Conservation (phyloP, 2,888 invertebrate genomes). For the Ellobium chinense region DNA sequence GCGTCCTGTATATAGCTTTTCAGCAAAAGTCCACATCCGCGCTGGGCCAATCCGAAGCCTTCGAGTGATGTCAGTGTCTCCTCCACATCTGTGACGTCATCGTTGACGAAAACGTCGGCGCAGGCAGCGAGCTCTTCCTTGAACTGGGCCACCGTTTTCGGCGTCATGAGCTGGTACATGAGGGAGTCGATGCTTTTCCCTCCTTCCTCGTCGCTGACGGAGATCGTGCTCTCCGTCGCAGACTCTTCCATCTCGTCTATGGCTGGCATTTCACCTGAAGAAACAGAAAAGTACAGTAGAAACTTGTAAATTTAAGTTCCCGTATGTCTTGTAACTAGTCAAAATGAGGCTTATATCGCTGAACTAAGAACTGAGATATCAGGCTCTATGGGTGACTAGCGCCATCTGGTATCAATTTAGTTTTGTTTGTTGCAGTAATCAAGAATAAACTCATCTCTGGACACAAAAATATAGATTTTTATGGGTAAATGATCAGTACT, state of each 20-base stretch:
- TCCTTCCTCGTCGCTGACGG: slow-evolving; percentile 34
- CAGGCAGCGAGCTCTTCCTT: slow-evolving; percentile 19
- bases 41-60: slow-evolving; percentile 11
- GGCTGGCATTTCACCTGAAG: too few species aligned
- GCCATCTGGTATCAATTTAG: too few species aligned
- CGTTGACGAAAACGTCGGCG: slow-evolving; percentile 41
- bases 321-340: too few species aligned
- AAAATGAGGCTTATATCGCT: too few species aligned
- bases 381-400: too few species aligned
- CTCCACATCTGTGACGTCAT: slow-evolving; percentile 33
- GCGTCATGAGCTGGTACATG: slow-evolving; percentile 41
- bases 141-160: slow-evolving; percentile 25
- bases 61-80: slow-evolving; percentile 32
- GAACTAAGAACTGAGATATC: too few species aligned
- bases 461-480: too few species aligned
- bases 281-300: too few species aligned
- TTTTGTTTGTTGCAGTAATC: too few species aligned
- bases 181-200: slow-evolving; percentile 26
- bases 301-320: too few species aligned
- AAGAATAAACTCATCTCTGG: too few species aligned
- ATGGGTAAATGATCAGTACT: too few species aligned
- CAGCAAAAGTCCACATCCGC: slow-evolving; percentile 28
- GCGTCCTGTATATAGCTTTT: neutral
- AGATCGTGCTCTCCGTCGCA: neutral
- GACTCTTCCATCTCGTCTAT: neutral